Conservation (phyloP, 2,797 vertebrate genomes). For the Babyrousa celebensis region DNA sequence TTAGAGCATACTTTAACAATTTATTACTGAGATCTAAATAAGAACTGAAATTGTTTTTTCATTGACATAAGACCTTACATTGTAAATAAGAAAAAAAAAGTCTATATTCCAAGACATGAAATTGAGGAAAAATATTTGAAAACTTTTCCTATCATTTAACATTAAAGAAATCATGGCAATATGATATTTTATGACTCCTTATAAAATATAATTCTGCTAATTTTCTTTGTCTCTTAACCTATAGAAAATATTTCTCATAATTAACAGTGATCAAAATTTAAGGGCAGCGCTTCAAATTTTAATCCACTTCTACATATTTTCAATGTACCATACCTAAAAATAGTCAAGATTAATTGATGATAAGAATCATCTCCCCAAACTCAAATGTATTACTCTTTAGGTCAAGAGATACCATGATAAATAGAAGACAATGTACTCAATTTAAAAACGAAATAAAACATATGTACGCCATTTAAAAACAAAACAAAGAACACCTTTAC, state of each 20-base stretch:
- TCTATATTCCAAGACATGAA: background rate
- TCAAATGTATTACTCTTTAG: constrained; percentile 51
- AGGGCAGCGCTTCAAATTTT: constrained; percentile 70
- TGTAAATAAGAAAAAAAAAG: background rate
- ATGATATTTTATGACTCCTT: background rate
- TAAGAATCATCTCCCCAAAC: constrained; percentile 43
- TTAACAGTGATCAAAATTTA: constrained; percentile 56
- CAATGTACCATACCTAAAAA: constrained; percentile 68
- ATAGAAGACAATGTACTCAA: background rate
- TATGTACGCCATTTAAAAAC: background rate
- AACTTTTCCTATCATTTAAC: background rate
- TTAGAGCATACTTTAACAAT: background rate
- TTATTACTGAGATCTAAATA: background rate
- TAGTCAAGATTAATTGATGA: constrained; percentile 80
- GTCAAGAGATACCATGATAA: constrained; percentile 19
- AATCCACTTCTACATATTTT: constrained; percentile 75
- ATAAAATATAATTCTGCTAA: background rate
- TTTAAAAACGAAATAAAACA: background rate
- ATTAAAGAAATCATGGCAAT: background rate
- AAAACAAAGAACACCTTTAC: background rate
- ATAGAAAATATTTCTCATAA: constrained; percentile 42
- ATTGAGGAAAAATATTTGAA: background rate
- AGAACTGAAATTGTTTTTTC: background rate
- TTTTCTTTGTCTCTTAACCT: constrained; percentile 29
- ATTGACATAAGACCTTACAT: background rate